Evolutionary conservation across 2,888 invertebrate genomes (phyloP), one percentile per base, ranked within the genome.

Genomic region (Eremobia ochroleuca): DNA sequence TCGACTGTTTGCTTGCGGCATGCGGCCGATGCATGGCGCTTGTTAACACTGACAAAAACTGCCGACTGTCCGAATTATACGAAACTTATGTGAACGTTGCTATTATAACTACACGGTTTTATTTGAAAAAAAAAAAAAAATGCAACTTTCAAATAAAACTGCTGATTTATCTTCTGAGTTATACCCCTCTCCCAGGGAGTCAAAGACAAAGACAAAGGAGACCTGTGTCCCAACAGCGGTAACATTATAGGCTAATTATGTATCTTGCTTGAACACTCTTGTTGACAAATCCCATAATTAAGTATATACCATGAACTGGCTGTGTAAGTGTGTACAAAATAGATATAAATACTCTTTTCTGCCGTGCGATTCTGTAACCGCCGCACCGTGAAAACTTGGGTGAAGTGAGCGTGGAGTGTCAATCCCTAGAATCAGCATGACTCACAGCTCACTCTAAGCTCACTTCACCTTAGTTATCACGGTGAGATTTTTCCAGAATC

Each of bases 1-100:
- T 81, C 83, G 88, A 89, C 86, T 87, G 90, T 88, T 88, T 87
- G 87, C 79, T 88, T 89, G 83, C 82, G 82, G 72, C 76, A 64
- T 75, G 78, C 64, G 37, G 79, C 88, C 88, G 84, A 85, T 87
- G 86, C 86, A 86, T 88, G 81, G 87, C 82, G 80, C 75, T 75
- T 76, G 77, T 75, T 75, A 55, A 49, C 73, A 76, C 71, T 72
- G 70, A 69, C 76, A 73, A 58, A n/a, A 15, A 15, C 28, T 70
- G 66, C 31, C 46, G 59, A 79, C 37, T 85, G 72, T 66, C 43
- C 13, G 69, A 78, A 73, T 72, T 62, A 72, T 34, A 64, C 40
- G 34, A 61, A 40, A 55, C 25, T 49, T 25, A 28, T 40, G 43
- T 64, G 31, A 9, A 34, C 18, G 43, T 43, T 43, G 43, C 25